Percentiles rank a stretch among this genome's conserved stretches.
These are phyloP conservation scores for Pontoporia blainvillei DNA, from an alignment of 2,113 vertebrate genomes.

Conservation along the genomic window DNA sequence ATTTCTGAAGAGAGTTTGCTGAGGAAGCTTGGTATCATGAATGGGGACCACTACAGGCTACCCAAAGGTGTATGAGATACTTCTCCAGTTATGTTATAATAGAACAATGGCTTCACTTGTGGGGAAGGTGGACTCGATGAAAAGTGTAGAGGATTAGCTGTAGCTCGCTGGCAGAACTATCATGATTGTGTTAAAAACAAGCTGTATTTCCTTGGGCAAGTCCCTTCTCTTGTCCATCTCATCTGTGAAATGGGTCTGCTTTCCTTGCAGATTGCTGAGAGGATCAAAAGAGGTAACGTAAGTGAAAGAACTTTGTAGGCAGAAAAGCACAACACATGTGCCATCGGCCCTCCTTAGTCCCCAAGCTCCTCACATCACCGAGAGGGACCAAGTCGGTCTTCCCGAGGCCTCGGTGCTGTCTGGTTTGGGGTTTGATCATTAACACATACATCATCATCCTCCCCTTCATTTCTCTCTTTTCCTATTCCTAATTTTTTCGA, in stretches of 20 bases:
- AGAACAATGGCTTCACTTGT: no score
- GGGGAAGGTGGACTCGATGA: background rate
- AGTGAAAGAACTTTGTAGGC: background rate
- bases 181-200: background rate
- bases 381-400: rapidly evolving
- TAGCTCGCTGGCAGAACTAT: background rate
- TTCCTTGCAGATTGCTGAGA: background rate
- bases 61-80: background rate
- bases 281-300: background rate
- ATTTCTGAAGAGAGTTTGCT: background rate
- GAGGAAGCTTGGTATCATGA: background rate
- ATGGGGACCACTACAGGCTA: background rate
- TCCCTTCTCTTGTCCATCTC: background rate
- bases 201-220: background rate
- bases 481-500: background rate
- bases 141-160: background rate
- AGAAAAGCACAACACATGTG: background rate
- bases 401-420: background rate
- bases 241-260: background rate
- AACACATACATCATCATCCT: background rate
- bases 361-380: background rate
- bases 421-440: background rate
- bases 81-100: background rate
- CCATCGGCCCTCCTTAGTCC: background rate
- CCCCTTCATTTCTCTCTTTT: background rate